Conservation (phyloP, 2,113 vertebrate genomes). For the Pseudolaguvia tuberculata region DNA sequence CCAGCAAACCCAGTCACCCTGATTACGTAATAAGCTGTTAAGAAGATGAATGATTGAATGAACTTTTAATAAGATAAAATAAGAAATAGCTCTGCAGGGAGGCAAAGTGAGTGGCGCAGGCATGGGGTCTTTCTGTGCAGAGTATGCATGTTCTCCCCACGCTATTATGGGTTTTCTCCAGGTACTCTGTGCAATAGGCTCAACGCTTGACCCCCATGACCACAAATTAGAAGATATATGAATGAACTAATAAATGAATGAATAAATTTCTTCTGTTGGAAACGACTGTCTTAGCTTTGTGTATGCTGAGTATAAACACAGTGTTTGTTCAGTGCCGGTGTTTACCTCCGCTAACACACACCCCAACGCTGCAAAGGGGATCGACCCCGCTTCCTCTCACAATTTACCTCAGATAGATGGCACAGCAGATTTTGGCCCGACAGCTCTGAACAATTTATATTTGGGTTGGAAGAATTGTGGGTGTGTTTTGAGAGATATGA, state of each 20-base stretch:
- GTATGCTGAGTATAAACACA: slow-evolving; percentile 27
- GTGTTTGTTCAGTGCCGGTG: neutral
- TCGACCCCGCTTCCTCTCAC: slow-evolving; percentile 26
- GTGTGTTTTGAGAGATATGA: slow-evolving; percentile 34
- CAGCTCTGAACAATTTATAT: slow-evolving; percentile 42
- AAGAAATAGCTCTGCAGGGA: too few relatives aligned
- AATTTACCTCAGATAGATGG: slow-evolving; percentile 8
- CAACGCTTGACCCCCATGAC: too few relatives aligned
- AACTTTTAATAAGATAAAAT: neutral
- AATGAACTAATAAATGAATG: neutral
- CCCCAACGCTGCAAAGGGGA: slow-evolving; percentile 30
- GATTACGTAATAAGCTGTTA: too few relatives aligned
- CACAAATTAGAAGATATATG: too few relatives aligned
- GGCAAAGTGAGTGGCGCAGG: too few relatives aligned
- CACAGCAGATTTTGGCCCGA: slow-evolving; percentile 21
- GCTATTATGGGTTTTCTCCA: too few relatives aligned
- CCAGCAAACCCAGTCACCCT: too few relatives aligned
- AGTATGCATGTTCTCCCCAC: too few relatives aligned
- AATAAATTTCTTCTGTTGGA: neutral
- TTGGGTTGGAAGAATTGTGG: slow-evolving; percentile 16
- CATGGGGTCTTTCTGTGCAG: too few relatives aligned
- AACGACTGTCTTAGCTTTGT: neutral
- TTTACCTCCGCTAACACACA: slow-evolving; percentile 40
- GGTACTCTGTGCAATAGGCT: too few relatives aligned
- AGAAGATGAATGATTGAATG: too few relatives aligned